phyloP scores from a whole-genome alignment of 2,113 vertebrate species.

The Phalacrocorax carbo region DNA sequence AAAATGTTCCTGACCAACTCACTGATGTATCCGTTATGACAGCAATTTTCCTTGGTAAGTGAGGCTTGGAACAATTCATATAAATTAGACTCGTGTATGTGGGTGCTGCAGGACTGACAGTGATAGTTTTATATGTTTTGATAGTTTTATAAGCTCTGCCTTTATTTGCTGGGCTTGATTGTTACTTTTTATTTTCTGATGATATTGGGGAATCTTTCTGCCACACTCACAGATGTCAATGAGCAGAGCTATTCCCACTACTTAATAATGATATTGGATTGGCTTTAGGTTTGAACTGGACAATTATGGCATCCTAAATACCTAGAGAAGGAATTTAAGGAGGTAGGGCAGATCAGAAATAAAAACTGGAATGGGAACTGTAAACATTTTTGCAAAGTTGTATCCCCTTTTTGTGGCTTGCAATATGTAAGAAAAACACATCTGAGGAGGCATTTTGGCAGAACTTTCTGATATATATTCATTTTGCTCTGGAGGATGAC shows the following conservation, averaged over 20 bases:
- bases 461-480: neutral
- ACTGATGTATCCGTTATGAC: constrained; percentile 4
- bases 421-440: neutral
- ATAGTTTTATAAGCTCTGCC: neutral
- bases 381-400: neutral
- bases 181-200: constrained; percentile 16
- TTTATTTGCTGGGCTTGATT: neutral
- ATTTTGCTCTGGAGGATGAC: constrained; percentile 3
- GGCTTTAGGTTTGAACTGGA: neutral
- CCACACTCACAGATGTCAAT: neutral
- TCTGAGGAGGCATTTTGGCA: constrained; percentile 2
- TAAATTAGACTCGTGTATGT: neutral
- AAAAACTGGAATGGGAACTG: neutral
- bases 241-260: neutral
- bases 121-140: constrained; percentile 18
- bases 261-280: neutral
- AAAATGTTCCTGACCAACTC: neutral
- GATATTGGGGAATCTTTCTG: neutral
- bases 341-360: neutral
- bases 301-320: neutral
- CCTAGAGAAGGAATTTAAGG: neutral
- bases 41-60: constrained; percentile 43
- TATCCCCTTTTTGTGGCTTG: neutral
- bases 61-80: constrained; percentile 26
- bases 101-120: constrained; percentile 18